Base-by-base conservation (phyloP, 2,113 vertebrate genomes). In the Tautogolabrus adspersus region DNA sequence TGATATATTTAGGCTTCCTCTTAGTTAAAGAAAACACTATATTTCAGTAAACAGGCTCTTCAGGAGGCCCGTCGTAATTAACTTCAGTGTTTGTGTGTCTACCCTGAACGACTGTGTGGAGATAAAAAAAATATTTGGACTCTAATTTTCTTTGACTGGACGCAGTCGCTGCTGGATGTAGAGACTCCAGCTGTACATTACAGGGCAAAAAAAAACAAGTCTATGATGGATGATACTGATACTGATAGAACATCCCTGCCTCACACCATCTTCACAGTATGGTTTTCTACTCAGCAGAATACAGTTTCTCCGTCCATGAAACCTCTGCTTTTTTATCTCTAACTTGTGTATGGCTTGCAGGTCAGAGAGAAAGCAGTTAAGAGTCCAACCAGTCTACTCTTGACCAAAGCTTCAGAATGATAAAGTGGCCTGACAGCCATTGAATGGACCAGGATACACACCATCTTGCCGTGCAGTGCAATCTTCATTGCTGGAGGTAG, bases 401-500 rank as follows among this genome's bases (percentile, higher is more conserved):
- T 87, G 89, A 89, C 78, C 77, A 52, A 62, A 75, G 63, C 22
- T 79, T 88, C 72, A 71, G 71, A 72, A 90, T 92, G 90, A 94
- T 92, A 55, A 90, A 93, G 85, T 84, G 87, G 11, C 76, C 85
- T 84, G 86, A 88, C 89, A 89, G 72, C 66, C 72, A 51, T 22
- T 85, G 71, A 83, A 89, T 82, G 66, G 80, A 46, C 80, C 30
- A 49, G 68, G 77, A 82, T 85, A 82, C 88, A 85, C 74, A 90
- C 78, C 78, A 80, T 88, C 88, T 88, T 86, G 74, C 81, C 10
- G 23, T 52, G 49, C 68, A 59, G 77, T 84, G 78, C 72, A 85
- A 78, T 89, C 83, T 91, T 92, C 87, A 84, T 88, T 80, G 84
- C 85, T 52, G 61, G 44, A 79, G 79, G 79, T 82, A 81, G 74